Evolutionary conservation across 2,797 vertebrate species (phyloP), one percentile per base, ranked within the genome.

Genomic region (Eidolon dupreanum): DNA sequence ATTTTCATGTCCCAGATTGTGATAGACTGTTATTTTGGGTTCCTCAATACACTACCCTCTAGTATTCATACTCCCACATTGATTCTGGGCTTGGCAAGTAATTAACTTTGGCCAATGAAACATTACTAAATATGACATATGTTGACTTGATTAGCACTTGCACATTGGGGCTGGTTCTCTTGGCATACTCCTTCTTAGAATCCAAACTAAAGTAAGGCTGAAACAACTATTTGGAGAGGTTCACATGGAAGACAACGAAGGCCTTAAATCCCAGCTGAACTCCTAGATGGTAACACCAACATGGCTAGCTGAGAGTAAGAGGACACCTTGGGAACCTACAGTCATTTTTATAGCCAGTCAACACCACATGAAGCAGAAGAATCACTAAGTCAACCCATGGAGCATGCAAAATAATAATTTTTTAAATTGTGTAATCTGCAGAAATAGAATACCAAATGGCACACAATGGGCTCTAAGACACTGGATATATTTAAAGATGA

Each of bases 221-320:
- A 31, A 51, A 2, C 5, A 57, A 8, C 9, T 74, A n/a, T n/a
- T 81, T 81, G 49, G 8, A 88, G 8, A 88, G 20, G 17, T 5
- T 10, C 13, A 24, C 0, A 9, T 38, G 19, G 10, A 55, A 20
- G 43, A 83, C 11, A 82, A 33, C 3, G 33, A 59, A 43, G 43
- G 3, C 2, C 9, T 57, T 28, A 5, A 86, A 2, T 0, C 24
- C 15, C 12, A 70, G 7, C 0, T 77, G 4, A 41, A n/a, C 4
- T 20, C 24, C 6, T 20, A 11, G 6, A 13, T 36, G 6, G 36
- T 68, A 36, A 4, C 13, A 38, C 9, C 28, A 83, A n/a, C 19
- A 26, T 51, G 11, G 31, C 6, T 15, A 70, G 2, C 2, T 49
- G 49, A 19, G 1, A 28, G 7, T 65, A 19, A 46, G 20, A 68